Percentiles rank a stretch among this genome's conserved stretches.
Evolutionary conservation across 2,888 invertebrate species (phyloP).

Genomic region (Periphyllus acericola): DNA sequence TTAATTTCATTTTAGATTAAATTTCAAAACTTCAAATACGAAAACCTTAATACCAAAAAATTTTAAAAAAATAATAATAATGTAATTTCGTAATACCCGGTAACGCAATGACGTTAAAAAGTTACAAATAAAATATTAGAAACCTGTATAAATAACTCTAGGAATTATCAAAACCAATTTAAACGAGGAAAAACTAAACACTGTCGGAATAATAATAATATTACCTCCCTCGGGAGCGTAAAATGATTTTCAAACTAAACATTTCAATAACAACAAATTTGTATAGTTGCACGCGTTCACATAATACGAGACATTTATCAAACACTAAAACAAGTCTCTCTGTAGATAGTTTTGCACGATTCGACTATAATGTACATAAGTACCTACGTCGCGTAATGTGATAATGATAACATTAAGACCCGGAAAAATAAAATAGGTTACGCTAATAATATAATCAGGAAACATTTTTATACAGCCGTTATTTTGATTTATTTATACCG

Average conservation of each 20-base stretch:
- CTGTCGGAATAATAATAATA: not conserved
- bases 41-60: not conserved
- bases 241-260: not conserved
- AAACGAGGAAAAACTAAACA: not conserved
- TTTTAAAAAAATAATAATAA: not conserved
- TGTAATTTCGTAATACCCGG: not conserved
- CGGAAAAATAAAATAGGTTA: slow-evolving; percentile 24
- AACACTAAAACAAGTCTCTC: not conserved
- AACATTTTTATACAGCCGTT: slow-evolving; percentile 7
- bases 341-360: not conserved
- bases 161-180: not conserved
- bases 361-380: not conserved
- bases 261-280: not conserved
- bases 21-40: not conserved
- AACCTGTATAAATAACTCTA: not conserved
- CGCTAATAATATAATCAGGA: not conserved
- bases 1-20: not conserved
- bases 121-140: not conserved
- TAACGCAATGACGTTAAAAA: not conserved
- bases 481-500: not conserved
- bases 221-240: not conserved
- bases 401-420: not conserved
- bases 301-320: not conserved
- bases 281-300: not conserved
- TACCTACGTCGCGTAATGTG: not conserved